Evolutionary conservation across 2,888 invertebrate species (phyloP).

Genomic region (Drosophila meridiana): DNA sequence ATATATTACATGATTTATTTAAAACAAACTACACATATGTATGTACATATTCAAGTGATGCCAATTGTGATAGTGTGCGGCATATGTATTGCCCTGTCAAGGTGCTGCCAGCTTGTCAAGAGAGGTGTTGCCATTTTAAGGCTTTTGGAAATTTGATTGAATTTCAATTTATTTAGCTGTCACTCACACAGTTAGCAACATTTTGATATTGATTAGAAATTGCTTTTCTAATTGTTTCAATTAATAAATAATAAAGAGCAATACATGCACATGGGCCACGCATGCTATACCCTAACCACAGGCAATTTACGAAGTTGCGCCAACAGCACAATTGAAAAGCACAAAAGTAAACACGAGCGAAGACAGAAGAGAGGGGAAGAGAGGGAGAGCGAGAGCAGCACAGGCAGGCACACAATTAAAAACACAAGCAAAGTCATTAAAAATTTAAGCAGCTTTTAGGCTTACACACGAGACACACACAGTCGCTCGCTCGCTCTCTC

Average conservation of each 20-base stretch:
- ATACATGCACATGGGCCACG: background rate
- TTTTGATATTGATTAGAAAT: conserved; percentile 4
- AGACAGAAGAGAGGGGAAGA: background rate
- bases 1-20: background rate
- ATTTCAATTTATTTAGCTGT: conserved; percentile 12
- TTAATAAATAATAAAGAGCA: conserved; percentile 10
- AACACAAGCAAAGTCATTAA: conserved; percentile 81
- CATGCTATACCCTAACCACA: background rate
- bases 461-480: conserved; percentile 60
- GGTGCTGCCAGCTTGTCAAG: conserved; percentile 7
- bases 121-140: background rate
- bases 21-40: background rate
- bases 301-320: conserved; percentile 1
- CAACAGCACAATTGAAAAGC: conserved; percentile 22
- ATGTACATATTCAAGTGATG: background rate
- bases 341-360: conserved; percentile 15
- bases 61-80: background rate
- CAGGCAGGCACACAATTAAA: conserved; percentile 71
- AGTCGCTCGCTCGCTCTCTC: conserved; percentile 16
- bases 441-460: conserved; percentile 81
- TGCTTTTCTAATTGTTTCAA: conserved; percentile 10
- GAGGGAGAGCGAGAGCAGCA: background rate
- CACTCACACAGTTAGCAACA: background rate
- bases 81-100: background rate
- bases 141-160: background rate